These are phyloP conservation scores for Noturus placidus DNA, from an alignment of 2,113 vertebrate genomes.

Conservation along the genomic window DNA sequence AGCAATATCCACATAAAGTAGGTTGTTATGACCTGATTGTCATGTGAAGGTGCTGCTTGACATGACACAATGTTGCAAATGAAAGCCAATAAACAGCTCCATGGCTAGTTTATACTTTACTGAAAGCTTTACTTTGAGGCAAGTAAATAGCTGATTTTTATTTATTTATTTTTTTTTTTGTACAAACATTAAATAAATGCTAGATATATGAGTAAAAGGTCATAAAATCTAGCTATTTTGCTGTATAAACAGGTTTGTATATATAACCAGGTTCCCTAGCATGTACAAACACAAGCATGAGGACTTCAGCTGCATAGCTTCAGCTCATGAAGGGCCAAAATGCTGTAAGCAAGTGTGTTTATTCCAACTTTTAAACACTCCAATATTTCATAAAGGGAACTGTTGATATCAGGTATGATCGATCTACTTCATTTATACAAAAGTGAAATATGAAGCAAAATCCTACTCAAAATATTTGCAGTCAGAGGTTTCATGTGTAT, in stretches of 20 bases:
- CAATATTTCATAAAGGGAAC: slow-evolving; percentile 69
- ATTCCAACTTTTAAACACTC: slow-evolving; percentile 70
- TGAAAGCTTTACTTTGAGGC: slow-evolving; percentile 59
- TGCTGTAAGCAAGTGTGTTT: slow-evolving; percentile 68
- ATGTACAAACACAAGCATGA: slow-evolving; percentile 69
- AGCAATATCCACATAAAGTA: background rate
- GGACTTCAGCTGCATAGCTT: slow-evolving; percentile 69
- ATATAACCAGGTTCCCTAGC: slow-evolving; percentile 16
- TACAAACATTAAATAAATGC: slow-evolving; percentile 67
- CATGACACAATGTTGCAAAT: background rate
- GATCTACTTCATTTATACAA: slow-evolving; percentile 57
- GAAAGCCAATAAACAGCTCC: slow-evolving; percentile 37
- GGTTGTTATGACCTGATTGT: background rate
- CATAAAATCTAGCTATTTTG: slow-evolving; percentile 74
- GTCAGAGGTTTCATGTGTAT: slow-evolving; percentile 46
- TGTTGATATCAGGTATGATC: slow-evolving; percentile 70
- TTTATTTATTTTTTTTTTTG: background rate
- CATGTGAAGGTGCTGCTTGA: background rate
- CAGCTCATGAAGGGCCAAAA: slow-evolving; percentile 66
- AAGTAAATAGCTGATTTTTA: background rate
- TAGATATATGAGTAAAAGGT: slow-evolving; percentile 49
- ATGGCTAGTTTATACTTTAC: slow-evolving; percentile 54
- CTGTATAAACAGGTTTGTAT: slow-evolving; percentile 71
- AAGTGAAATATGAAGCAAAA: slow-evolving; percentile 31
- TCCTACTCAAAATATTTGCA: slow-evolving; percentile 75